Evolutionary conservation across 2,797 vertebrate genomes (phyloP).

Genomic region (Nannoperca obscura): DNA sequence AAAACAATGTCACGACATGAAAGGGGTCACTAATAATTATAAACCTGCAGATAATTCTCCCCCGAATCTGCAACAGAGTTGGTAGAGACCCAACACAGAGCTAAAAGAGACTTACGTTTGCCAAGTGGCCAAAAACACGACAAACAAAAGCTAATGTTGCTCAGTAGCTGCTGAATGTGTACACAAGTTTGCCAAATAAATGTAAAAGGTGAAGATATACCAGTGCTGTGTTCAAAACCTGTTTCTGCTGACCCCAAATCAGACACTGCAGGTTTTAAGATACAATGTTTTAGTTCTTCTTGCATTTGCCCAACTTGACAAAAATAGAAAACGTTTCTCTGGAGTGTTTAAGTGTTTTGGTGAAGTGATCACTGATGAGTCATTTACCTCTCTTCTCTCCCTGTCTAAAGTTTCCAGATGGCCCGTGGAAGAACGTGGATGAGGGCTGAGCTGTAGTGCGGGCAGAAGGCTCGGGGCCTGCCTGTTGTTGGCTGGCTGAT

Average conservation of each 20-base stretch:
- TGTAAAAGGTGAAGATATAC: background rate
- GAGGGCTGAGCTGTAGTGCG: conserved; percentile 82
- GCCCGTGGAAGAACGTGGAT: conserved; percentile 81
- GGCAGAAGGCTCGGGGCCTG: conserved; percentile 82
- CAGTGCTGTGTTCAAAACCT: background rate
- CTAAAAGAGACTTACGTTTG: background rate
- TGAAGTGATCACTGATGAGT: conserved; percentile 33
- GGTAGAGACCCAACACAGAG: conserved; percentile 14
- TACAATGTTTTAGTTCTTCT: background rate
- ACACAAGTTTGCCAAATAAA: background rate
- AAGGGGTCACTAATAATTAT: background rate
- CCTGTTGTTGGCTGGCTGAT: conserved; percentile 78
- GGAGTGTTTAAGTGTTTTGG: conserved; percentile 1
- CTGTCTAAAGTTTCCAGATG: conserved; percentile 81
- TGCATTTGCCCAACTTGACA: background rate
- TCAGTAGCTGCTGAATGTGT: background rate
- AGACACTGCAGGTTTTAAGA: background rate
- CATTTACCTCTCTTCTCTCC: conserved; percentile 64
- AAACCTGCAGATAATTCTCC: background rate
- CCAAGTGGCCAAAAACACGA: background rate
- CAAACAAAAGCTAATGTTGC: conserved; percentile 1
- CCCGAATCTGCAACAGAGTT: background rate
- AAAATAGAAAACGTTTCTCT: background rate
- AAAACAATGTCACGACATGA: conserved; percentile 8
- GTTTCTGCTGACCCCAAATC: background rate